A percentile compares a stretch with the other conserved stretches of the same genome.
These are phyloP conservation scores for Silurus glanis DNA, from an alignment of 2,113 vertebrate species.

Conservation along the genomic window DNA sequence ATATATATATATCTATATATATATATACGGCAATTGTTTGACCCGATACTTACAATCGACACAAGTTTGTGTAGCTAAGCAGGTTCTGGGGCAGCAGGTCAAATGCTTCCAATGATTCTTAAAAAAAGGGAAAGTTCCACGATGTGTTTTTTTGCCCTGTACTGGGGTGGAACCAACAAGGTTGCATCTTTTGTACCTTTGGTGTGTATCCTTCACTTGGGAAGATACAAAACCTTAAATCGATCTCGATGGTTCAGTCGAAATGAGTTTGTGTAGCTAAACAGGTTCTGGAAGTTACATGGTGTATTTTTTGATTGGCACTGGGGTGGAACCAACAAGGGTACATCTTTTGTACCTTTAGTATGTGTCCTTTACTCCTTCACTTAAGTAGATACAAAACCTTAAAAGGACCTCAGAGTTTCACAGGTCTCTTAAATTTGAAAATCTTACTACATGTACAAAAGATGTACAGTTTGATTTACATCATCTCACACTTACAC, in stretches of 20 bases:
- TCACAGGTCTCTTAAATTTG: background rate
- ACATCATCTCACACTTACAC: background rate
- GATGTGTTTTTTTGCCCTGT: background rate
- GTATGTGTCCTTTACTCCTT: background rate
- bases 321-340: background rate
- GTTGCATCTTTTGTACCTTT: no score
- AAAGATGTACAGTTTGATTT: background rate
- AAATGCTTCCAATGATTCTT: background rate
- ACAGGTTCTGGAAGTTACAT: no score
- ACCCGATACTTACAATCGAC: background rate
- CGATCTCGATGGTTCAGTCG: no score
- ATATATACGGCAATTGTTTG: background rate
- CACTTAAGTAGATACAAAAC: background rate
- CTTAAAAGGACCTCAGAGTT: background rate
- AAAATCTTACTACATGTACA: background rate
- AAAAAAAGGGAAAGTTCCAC: background rate
- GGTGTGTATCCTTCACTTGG: no score
- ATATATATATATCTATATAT: no score
- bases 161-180: no score
- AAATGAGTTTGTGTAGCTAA: no score
- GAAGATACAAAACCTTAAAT: no score
- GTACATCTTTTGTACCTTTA: background rate
- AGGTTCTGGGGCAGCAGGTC: background rate
- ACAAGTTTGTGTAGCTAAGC: background rate
- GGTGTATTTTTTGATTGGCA: background rate